Conservation (phyloP, 1,140 invertebrate species). For the Drosophila ogumai region DNA sequence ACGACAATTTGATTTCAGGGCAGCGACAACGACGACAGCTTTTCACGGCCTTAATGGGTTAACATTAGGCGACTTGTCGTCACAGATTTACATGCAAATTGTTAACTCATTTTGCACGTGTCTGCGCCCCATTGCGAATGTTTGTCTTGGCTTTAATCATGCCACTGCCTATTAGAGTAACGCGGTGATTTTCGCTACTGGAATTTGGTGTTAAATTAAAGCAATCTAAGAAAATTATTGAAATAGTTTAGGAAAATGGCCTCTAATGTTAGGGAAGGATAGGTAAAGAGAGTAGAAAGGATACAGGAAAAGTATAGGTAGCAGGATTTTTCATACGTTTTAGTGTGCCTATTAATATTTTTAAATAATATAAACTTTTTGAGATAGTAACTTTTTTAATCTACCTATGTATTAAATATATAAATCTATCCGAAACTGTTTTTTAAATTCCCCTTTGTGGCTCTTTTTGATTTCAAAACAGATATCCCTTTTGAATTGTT, state of each 20-base stretch:
- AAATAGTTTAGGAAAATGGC: not conserved
- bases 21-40: constrained; percentile 25
- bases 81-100: constrained; percentile 51
- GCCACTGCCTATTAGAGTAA: constrained; percentile 42
- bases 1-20: constrained; percentile 64
- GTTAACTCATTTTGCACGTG: constrained; percentile 59
- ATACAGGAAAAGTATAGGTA: not conserved
- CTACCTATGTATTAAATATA: not conserved
- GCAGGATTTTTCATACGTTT: too few species aligned
- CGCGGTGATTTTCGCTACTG: constrained; percentile 15
- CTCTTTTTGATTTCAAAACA: not conserved
- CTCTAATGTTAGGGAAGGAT: not conserved
- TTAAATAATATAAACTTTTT: too few species aligned
- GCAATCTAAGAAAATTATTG: constrained; percentile 11
- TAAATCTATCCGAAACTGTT: not conserved
- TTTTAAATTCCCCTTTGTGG: not conserved
- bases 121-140: constrained; percentile 37
- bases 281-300: not conserved
- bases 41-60: constrained; percentile 69
- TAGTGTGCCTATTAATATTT: too few species aligned
- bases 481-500: not conserved
- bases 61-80: constrained; percentile 67
- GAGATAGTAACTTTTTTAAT: not conserved
- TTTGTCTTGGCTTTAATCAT: constrained; percentile 43
- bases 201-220: constrained; percentile 21